Base-by-base conservation (phyloP, 2,888 invertebrate species). In the Spilarctia lutea region DNA sequence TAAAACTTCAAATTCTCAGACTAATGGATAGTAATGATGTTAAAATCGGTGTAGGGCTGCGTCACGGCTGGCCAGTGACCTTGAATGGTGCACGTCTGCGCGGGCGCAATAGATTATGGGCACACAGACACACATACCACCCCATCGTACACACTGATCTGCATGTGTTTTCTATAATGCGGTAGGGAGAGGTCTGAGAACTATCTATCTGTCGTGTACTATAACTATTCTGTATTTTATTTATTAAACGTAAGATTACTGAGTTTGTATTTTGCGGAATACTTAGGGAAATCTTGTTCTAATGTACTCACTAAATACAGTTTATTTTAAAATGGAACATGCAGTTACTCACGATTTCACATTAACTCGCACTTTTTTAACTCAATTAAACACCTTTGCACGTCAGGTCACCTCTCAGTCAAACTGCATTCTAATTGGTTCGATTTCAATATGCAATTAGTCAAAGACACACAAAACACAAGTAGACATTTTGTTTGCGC, bases 1-100 rank as follows among this genome's bases (percentile, higher is more conserved):
- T 73, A 60, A 72, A 75, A 76, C 63, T 65, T 72, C 8, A 20
- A 79, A 81, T 78, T 75, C 82, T 86, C 78, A 83, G 86, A 82
- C 82, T 80, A 87, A 87, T 84, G 83, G 85, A 86, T 84, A 86
- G 84, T 84, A 87, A 87, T 90, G 89, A 90, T 86, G 90, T 91
- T 89, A 90, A 92, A 92, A 89, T 92, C 91, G 88, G 92, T 91
- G 90, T 91, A 87, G 89, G 87, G 91, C 88, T 89, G 91, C 87
- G 85, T 80, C 84, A 87, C 79, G 83, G 83, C 90, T 94, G 94
- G 94, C 88, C 94, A 94, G 94, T 95, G 94, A 93, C 95, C 94
- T 95, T 91, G 90, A 89, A 84, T 87, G 85, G 81, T 85, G 87
- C 90, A 91, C 91, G 88, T 89, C 89, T 86, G 87, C 91, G 92